Percentiles rank a stretch among this genome's conserved stretches.
Conservation (phyloP, 2,797 vertebrate species). For the Podarcis siculus region DNA sequence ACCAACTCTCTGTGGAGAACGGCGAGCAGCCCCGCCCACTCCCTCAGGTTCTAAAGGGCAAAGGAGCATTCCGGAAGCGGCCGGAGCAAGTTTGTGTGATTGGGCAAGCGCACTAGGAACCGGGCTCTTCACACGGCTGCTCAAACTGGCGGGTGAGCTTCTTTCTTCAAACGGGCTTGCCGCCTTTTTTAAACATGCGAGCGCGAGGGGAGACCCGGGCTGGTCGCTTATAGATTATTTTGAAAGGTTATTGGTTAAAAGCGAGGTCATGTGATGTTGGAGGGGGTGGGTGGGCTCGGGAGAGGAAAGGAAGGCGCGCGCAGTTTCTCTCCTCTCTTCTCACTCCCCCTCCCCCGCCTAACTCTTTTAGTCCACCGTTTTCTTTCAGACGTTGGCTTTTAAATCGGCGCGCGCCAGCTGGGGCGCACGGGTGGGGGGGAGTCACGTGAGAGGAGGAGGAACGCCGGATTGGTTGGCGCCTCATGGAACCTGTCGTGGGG, state of each 20-base stretch:
- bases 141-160: too few relatives aligned
- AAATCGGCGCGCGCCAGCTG: conserved; percentile 6
- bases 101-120: neutral
- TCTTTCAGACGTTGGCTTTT: neutral
- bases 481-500: neutral
- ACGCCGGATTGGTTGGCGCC: neutral
- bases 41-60: neutral
- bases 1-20: neutral
- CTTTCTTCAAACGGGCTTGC: too few relatives aligned
- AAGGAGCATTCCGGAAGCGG: neutral
- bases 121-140: too few relatives aligned
- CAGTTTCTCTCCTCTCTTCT: neutral
- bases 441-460: neutral
- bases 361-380: neutral
- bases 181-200: too few relatives aligned
- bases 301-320: neutral
- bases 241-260: too few relatives aligned
- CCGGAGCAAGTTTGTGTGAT: neutral
- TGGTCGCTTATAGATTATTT: too few relatives aligned
- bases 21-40: neutral
- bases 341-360: too few relatives aligned
- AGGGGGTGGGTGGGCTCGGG: too few relatives aligned
- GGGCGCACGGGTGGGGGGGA: neutral
- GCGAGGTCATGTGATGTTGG: too few relatives aligned
- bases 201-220: too few relatives aligned